Evolutionary conservation across 2,797 vertebrate species (phyloP).

Genomic region (Chromobotia macracanthus): DNA sequence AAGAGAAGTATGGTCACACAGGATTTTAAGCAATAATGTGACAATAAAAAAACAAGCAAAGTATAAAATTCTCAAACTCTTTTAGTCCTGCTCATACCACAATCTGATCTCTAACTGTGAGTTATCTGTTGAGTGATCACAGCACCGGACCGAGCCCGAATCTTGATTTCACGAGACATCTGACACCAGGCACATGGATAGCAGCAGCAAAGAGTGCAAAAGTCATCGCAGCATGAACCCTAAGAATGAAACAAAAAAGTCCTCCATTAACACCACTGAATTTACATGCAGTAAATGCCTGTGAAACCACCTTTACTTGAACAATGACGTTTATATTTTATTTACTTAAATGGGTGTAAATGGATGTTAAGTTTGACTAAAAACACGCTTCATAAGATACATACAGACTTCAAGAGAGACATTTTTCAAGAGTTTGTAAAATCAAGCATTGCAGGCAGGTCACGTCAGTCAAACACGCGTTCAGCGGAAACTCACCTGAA

Average conservation of each 20-base stretch:
- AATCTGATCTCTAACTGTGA: not conserved
- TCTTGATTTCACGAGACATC: constrained; percentile 73
- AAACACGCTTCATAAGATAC: no score
- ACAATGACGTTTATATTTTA: not conserved
- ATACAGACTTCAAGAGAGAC: no score
- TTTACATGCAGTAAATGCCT: not conserved
- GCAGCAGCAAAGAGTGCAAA: constrained; percentile 60
- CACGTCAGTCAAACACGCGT: no score
- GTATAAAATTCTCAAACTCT: no score
- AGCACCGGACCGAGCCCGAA: not conserved
- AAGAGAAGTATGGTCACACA: no score
- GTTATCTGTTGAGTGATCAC: constrained; percentile 65
- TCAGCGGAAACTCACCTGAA: no score
- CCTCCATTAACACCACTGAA: not conserved
- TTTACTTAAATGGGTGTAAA: not conserved
- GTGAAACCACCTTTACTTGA: not conserved
- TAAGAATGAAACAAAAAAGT: constrained; percentile 50
- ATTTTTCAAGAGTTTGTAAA: no score
- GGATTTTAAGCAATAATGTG: no score
- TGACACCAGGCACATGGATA: constrained; percentile 73
- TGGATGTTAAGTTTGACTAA: not conserved
- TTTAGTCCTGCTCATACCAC: not conserved
- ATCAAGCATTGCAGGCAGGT: no score
- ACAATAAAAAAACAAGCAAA: no score
- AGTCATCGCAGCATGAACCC: constrained; percentile 74